A percentile compares a stretch with the other conserved stretches of the same genome.
Conservation (phyloP, 2,113 vertebrate species). For the Sorex araneus region DNA sequence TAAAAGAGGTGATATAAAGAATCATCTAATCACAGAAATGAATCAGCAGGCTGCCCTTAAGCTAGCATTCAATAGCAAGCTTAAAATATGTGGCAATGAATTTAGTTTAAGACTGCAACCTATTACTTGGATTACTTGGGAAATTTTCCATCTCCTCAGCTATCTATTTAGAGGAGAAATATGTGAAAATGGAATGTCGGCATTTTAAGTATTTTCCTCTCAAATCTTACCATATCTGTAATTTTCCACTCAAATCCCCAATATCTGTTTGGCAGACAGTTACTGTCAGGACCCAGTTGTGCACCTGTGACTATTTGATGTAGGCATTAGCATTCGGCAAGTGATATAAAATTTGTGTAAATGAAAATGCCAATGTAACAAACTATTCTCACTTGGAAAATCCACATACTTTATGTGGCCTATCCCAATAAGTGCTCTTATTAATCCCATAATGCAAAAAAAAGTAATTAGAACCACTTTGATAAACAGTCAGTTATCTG, state of each 20-base stretch:
- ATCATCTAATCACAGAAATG: background rate
- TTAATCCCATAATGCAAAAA: slow-evolving; percentile 88
- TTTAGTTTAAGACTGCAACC: background rate
- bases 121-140: background rate
- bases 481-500: slow-evolving; percentile 93
- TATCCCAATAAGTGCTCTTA: slow-evolving; percentile 76
- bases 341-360: slow-evolving; percentile 19
- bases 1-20: slow-evolving; percentile 20
- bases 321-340: slow-evolving; percentile 54
- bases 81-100: background rate
- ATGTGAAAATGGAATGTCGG: background rate
- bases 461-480: slow-evolving; percentile 91
- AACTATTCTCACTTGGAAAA: slow-evolving; percentile 75
- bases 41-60: background rate
- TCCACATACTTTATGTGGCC: slow-evolving; percentile 62
- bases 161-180: background rate
- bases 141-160: background rate
- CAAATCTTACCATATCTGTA: background rate
- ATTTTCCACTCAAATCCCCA: background rate
- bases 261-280: background rate
- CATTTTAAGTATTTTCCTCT: slow-evolving; percentile 21
- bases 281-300: background rate
- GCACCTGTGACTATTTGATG: background rate
- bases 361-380: slow-evolving; percentile 69
- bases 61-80: background rate